Evolutionary conservation across 2,113 vertebrate species (phyloP), one percentile per base, ranked within the genome.

Genomic region (Ceyx cyanopectus): DNA sequence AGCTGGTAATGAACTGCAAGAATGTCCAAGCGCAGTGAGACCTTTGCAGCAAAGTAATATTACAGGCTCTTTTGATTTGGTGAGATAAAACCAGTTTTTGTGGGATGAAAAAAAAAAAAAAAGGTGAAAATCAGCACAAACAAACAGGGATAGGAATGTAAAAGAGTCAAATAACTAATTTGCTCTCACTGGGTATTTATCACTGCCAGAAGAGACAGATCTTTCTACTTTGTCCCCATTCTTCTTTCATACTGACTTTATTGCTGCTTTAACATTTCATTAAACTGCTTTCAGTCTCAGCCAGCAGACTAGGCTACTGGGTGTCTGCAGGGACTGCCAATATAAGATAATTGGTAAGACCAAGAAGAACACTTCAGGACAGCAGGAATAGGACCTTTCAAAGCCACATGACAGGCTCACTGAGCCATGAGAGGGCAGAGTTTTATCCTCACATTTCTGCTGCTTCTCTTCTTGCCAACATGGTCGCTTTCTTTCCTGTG

Each of bases 211-310:
- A 66, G 13, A 50, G 29, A n/a, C 10, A 48, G 23, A 26, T 29
- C 22, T 54, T 66, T n/a, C 13, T 0, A 0, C 3, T 0, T 32
- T 50, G 22, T 7, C 27, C 20, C 12, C 10, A 3, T 60, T 56
- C 10, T 11, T 37, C 43, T 51, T 72, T 46, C 32, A 40, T 17
- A 14, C 20, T 41, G 30, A 9, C 23, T 85, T 65, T 10, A 34
- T 24, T 19, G 57, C 51, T 85, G 12, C 5, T 34, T 53, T 65
- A 5, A 34, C 12, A 2, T 53, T 73, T 79, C 4, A 10, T 40
- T 65, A 53, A 46, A 23, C 23, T 58, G 17, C 27, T 80, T 53
- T 53, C 69, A 30, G 30, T 75, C 45, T 68, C 12, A 41, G 3
- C 5, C 9, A 2, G 40, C 24, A 60, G 29, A 37, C 24, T 20